phyloP scores from a whole-genome alignment of 2,113 vertebrate genomes.

The Puma concolor region DNA sequence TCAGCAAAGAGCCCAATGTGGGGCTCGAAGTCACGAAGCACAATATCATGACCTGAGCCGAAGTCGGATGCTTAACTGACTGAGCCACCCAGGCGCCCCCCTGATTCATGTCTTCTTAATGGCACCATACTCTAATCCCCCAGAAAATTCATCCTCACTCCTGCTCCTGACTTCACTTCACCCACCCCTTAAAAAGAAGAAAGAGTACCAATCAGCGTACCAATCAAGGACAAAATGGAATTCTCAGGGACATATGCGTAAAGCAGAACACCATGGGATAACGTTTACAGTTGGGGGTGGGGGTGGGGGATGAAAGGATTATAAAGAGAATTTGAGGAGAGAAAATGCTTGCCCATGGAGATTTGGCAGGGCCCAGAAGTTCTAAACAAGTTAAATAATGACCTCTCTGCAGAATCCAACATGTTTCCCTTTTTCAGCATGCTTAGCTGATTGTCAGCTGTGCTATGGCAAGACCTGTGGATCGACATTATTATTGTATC shows the following conservation, averaged over 20 bases:
- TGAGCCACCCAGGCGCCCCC: too few species aligned
- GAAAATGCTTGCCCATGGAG: neutral
- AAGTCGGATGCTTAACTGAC: too few species aligned
- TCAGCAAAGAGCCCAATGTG: too few species aligned
- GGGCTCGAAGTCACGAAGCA: too few species aligned
- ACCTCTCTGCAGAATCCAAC: neutral
- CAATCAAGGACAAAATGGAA: neutral
- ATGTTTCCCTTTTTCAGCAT: neutral
- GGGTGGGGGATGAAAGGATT: neutral
- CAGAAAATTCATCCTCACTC: neutral
- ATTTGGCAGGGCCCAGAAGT: neutral
- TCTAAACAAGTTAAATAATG: neutral
- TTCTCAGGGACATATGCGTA: neutral
- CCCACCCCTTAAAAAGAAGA: neutral
- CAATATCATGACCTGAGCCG: too few species aligned
- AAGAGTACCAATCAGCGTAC: neutral
- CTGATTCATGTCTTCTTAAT: neutral
- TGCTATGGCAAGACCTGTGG: neutral
- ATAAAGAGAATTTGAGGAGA: neutral
- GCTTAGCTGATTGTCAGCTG: neutral
- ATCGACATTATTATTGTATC: neutral
- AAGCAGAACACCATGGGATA: neutral
- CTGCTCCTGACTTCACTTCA: neutral
- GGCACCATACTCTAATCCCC: neutral
- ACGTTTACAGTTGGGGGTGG: rapidly evolving